Evolutionary conservation across 2,113 vertebrate genomes (phyloP).

Genomic region (Bos indicus): DNA sequence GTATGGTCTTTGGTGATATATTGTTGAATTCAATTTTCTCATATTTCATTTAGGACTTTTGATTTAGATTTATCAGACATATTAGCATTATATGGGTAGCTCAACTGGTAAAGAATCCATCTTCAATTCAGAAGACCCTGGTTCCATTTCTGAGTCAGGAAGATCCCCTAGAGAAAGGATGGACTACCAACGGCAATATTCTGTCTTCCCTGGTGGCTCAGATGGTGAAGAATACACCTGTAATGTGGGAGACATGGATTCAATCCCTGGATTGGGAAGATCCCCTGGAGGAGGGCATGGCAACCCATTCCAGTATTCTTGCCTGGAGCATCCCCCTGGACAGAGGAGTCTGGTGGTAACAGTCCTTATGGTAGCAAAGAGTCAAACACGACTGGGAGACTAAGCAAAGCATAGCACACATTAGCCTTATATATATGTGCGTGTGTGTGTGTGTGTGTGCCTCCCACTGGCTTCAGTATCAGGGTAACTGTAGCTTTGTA

Average conservation of each 20-base stretch:
- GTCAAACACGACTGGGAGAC: neutral
- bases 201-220: neutral
- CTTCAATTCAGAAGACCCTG: neutral
- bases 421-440: fast-evolving
- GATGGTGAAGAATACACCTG: neutral
- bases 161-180: neutral
- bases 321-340: neutral
- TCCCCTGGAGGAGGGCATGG: neutral
- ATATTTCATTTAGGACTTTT: neutral
- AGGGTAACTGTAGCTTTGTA: neutral
- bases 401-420: neutral
- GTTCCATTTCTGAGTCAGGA: neutral
- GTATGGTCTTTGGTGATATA: neutral
- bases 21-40: neutral
- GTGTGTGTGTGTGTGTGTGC: neutral
- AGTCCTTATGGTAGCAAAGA: neutral
- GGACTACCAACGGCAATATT: neutral
- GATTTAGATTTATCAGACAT: neutral
- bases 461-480: neutral
- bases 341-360: neutral
- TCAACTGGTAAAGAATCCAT: neutral
- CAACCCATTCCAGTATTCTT: neutral
- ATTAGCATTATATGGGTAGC: neutral
- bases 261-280: neutral
- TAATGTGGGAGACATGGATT: neutral